Evolutionary conservation across 2,888 invertebrate species (phyloP).

Genomic region (Osmoderma eremita): DNA sequence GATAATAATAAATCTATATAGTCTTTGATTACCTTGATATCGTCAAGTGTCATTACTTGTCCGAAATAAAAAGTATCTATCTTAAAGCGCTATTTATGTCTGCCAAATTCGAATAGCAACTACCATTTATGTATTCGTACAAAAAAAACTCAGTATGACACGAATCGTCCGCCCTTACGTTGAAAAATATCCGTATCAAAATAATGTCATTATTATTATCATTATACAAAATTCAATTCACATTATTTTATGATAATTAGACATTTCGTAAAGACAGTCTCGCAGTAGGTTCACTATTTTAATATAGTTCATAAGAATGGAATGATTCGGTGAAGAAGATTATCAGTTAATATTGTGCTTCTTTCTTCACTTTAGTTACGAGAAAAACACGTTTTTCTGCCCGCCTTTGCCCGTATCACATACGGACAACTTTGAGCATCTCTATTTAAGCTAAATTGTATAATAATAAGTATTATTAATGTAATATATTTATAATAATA

Average conservation of each 20-base stretch:
- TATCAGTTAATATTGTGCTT: conserved; percentile 13
- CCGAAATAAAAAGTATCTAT: too few species aligned
- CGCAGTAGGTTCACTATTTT: conserved; percentile 8
- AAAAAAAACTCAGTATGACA: too few species aligned
- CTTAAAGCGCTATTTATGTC: too few species aligned
- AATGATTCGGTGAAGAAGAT: conserved; percentile 36
- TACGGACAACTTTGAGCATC: conserved; percentile 41
- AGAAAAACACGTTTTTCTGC: conserved; percentile 19
- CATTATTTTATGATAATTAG: not conserved
- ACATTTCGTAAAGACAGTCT: conserved; percentile 27
- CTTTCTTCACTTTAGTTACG: conserved; percentile 20
- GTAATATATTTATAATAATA: conserved; percentile 40
- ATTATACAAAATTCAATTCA: conserved; percentile 3
- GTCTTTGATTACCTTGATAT: too few species aligned
- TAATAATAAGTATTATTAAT: conserved; percentile 26
- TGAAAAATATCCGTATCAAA: conserved; percentile 33
- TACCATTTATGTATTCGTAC: not conserved
- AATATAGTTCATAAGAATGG: conserved; percentile 38
- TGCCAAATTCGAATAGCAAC: too few species aligned
- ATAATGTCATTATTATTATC: conserved; percentile 23
- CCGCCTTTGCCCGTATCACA: conserved; percentile 42
- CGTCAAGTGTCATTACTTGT: too few species aligned
- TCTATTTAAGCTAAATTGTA: conserved; percentile 38
- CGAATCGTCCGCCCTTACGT: not conserved
- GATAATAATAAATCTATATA: too few species aligned